Percentiles rank a stretch among this genome's conserved stretches.
These are phyloP conservation scores for Tachypleus tridentatus DNA, from an alignment of 1,140 invertebrate species.

Conservation along the genomic window DNA sequence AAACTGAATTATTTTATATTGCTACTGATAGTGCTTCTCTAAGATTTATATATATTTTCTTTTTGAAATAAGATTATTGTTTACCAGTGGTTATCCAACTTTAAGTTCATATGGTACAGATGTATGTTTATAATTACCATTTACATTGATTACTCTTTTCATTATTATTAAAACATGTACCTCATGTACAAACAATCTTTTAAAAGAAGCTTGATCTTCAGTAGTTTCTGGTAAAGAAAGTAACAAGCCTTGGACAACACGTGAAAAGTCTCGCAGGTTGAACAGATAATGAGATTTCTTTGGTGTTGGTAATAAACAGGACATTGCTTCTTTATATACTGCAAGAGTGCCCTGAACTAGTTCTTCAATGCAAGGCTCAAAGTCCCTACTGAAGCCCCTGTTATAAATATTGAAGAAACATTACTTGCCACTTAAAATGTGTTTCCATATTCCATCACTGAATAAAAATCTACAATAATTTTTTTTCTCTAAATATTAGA, in stretches of 20 bases:
- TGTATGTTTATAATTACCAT: too few relatives aligned
- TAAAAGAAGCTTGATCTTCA: conserved; percentile 72
- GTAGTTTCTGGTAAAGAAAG: conserved; percentile 86
- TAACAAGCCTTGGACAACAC: conserved; percentile 83
- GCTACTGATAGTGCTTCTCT: too few relatives aligned
- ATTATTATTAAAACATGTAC: conserved; percentile 33
- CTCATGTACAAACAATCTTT: conserved; percentile 89
- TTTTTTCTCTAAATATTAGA: too few relatives aligned
- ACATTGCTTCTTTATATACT: conserved; percentile 71
- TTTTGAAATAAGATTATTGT: too few relatives aligned
- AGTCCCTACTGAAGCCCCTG: conserved; percentile 88
- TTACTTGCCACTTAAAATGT: too few relatives aligned
- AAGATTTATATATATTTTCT: too few relatives aligned
- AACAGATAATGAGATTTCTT: conserved; percentile 89
- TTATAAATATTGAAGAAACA: conserved; percentile 2
- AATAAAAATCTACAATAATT: too few relatives aligned
- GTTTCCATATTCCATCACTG: too few relatives aligned
- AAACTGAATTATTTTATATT: too few relatives aligned
- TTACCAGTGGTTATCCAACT: too few relatives aligned
- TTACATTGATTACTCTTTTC: too few relatives aligned
- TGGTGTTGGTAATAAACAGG: conserved; percentile 59
- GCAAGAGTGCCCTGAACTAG: conserved; percentile 72
- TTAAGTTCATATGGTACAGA: too few relatives aligned
- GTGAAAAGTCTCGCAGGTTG: conserved; percentile 85
- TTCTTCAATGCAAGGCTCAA: conserved; percentile 83